Evolutionary conservation across 2,888 invertebrate species (phyloP).

Genomic region (Drosophila lutescens): DNA sequence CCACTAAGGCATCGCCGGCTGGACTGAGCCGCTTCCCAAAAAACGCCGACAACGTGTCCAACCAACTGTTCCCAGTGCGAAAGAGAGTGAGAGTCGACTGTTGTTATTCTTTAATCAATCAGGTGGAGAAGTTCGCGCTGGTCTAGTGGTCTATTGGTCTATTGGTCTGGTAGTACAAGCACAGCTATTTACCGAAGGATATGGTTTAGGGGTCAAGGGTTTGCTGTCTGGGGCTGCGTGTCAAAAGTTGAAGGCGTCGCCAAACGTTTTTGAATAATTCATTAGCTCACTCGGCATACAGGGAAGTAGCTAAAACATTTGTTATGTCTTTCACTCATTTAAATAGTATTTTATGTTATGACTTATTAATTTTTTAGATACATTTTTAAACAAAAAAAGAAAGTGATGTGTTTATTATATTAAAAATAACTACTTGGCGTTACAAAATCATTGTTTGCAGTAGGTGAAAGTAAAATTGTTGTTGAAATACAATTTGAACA

Average conservation of each 20-base stretch:
- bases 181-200: background rate
- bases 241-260: slow-evolving; percentile 30
- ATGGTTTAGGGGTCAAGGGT: background rate
- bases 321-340: background rate
- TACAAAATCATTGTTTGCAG: background rate
- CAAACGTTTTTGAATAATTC: slow-evolving; percentile 19
- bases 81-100: background rate
- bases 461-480: background rate
- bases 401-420: no score
- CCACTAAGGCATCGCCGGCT: slow-evolving; percentile 42
- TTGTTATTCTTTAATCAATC: slow-evolving; percentile 38
- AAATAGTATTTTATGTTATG: background rate
- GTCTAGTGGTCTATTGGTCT: background rate
- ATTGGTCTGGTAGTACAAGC: no score
- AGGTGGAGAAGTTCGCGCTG: slow-evolving; percentile 33
- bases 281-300: slow-evolving; percentile 3
- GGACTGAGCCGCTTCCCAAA: slow-evolving; percentile 40
- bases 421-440: no score
- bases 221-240: slow-evolving; percentile 24
- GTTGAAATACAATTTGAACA: background rate
- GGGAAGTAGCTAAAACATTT: background rate
- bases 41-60: slow-evolving; percentile 1
- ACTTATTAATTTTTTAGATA: background rate
- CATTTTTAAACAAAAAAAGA: background rate
- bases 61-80: slow-evolving; percentile 1